phyloP scores from a whole-genome alignment of 2,888 invertebrate species.

The Apamea monoglypha region DNA sequence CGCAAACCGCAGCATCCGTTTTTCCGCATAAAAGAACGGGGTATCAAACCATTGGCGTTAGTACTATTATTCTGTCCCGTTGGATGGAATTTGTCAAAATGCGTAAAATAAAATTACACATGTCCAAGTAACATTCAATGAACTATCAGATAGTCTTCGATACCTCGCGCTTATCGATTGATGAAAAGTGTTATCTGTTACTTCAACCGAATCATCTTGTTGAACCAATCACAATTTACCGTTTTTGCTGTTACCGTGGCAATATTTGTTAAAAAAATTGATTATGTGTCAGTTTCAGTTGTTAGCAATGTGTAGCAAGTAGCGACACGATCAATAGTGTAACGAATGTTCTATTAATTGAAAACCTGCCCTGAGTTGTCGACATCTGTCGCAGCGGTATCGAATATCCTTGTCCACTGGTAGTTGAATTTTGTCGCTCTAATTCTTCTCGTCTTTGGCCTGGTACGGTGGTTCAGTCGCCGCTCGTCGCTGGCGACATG shows the following conservation, averaged over 20 bases:
- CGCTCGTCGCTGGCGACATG: constrained; percentile 83
- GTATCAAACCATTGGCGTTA: constrained; percentile 57
- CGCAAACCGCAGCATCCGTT: constrained; percentile 65
- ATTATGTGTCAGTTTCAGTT: constrained; percentile 36
- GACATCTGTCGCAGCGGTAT: constrained; percentile 86
- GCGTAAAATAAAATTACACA: constrained; percentile 10
- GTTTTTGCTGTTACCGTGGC: constrained; percentile 63
- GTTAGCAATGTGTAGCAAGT: constrained; percentile 44
- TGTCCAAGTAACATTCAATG: constrained; percentile 30
- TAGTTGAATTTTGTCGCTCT: constrained; percentile 89
- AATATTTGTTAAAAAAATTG: constrained; percentile 61
- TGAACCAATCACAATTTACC: constrained; percentile 69
- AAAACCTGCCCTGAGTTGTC: constrained; percentile 83
- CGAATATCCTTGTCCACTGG: constrained; percentile 87
- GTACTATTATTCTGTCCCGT: neutral
- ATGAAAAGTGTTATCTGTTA: constrained; percentile 68
- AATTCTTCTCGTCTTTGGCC: constrained; percentile 85
- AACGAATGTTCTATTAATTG: constrained; percentile 73
- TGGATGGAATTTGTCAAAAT: constrained; percentile 36
- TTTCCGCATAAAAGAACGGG: constrained; percentile 70
- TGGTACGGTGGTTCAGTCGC: constrained; percentile 77
- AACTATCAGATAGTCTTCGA: constrained; percentile 56
- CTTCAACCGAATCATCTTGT: constrained; percentile 73
- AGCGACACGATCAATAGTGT: constrained; percentile 44
- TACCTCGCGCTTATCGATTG: constrained; percentile 70